Evolutionary conservation across 2,113 vertebrate species (phyloP).

Genomic region (Lycocorax pyrrhopterus): DNA sequence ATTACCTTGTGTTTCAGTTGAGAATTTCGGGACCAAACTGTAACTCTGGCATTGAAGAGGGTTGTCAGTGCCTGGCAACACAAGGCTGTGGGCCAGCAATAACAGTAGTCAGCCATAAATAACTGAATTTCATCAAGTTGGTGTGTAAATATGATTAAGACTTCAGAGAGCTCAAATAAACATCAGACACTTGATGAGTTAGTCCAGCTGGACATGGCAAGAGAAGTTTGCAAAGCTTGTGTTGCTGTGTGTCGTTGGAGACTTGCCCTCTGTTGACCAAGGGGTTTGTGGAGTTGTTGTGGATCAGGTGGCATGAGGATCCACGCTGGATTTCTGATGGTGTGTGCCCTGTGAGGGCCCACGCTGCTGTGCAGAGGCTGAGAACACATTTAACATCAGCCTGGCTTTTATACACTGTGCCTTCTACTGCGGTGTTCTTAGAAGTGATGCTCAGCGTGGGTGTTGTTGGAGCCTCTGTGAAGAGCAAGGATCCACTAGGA

Average conservation of each 20-base stretch:
- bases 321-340: accelerated
- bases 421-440: not conserved
- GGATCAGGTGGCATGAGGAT: not conserved
- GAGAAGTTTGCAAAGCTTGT: not conserved
- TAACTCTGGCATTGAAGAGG: not conserved
- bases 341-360: accelerated
- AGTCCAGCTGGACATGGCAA: not conserved
- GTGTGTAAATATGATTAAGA: conserved; percentile 32
- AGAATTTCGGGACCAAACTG: not conserved
- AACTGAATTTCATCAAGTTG: not conserved
- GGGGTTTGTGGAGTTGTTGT: not conserved
- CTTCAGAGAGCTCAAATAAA: conserved; percentile 21
- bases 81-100: not conserved
- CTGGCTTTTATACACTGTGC: accelerated
- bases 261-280: not conserved
- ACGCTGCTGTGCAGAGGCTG: not conserved
- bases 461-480: not conserved
- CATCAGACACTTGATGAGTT: not conserved
- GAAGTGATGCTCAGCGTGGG: not conserved
- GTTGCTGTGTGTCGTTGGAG: not conserved
- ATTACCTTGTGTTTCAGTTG: conserved; percentile 7
- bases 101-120: not conserved
- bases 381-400: not conserved
- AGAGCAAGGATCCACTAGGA: not conserved
- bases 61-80: not conserved